These are phyloP conservation scores for Lithosia quadra DNA, from an alignment of 2,888 invertebrate species.

Conservation along the genomic window DNA sequence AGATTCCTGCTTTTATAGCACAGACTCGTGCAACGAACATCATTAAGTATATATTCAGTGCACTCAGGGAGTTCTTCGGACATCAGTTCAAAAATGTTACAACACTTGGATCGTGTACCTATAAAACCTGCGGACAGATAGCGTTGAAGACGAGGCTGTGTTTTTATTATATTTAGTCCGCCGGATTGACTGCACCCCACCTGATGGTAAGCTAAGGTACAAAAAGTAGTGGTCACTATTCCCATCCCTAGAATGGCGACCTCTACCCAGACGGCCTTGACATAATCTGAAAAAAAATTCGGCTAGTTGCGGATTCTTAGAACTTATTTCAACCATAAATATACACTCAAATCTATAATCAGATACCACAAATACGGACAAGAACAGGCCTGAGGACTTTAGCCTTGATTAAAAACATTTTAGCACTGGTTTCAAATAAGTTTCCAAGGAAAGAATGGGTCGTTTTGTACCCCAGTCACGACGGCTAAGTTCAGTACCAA, in stretches of 20 bases:
- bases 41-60: slow-evolving; percentile 55
- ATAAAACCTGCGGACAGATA: no score
- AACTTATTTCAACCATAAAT: background rate
- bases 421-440: background rate
- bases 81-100: slow-evolving; percentile 45
- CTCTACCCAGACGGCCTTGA: no score
- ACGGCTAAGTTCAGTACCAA: slow-evolving; percentile 6
- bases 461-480: slow-evolving; percentile 24
- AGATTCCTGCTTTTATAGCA: slow-evolving; percentile 29
- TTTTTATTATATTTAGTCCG: no score
- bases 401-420: slow-evolving; percentile 16
- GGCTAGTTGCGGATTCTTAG: background rate
- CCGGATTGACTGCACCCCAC: no score
- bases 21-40: slow-evolving; percentile 36
- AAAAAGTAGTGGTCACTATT: no score
- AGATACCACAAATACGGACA: background rate
- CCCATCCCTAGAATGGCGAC: no score
- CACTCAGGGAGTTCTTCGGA: slow-evolving; percentile 33
- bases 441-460: slow-evolving; percentile 2
- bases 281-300: background rate
- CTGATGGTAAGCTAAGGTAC: no score
- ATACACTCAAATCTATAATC: background rate
- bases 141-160: no score
- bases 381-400: background rate
- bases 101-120: slow-evolving; percentile 34